Conservation (phyloP, 1,140 invertebrate genomes). For the Pissodes strobi region DNA sequence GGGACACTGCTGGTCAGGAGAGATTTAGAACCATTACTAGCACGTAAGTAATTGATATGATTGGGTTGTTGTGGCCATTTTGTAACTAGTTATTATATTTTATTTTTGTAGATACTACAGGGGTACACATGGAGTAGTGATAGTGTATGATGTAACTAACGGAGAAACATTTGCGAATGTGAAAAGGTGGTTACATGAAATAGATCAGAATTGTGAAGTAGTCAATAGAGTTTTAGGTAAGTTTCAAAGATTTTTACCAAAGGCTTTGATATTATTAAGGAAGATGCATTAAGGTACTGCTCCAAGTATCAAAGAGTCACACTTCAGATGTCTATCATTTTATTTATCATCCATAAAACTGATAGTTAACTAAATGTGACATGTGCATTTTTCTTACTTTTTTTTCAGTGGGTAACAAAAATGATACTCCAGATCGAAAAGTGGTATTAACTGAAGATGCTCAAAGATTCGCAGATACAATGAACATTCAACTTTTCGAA, state of each 20-base stretch:
- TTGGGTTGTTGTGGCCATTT: constrained; percentile 16
- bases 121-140: constrained; percentile 98
- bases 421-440: constrained; percentile 95
- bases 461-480: constrained; percentile 93
- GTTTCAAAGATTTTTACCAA: too few relatives aligned
- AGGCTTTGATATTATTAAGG: too few relatives aligned
- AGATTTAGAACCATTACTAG: constrained; percentile 95
- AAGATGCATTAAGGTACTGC: too few relatives aligned
- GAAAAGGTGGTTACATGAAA: constrained; percentile 96
- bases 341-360: too few relatives aligned
- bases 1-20: constrained; percentile 95
- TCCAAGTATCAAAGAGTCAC: too few relatives aligned
- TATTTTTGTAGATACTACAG: constrained; percentile 87
- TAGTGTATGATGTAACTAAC: constrained; percentile 99
- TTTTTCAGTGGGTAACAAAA: constrained; percentile 95
- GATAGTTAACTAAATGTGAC: background rate
- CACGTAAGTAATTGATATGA: constrained; percentile 73
- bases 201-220: constrained; percentile 99
- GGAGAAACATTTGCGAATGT: constrained; percentile 99
- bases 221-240: constrained; percentile 97
- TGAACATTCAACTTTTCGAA: constrained; percentile 96
- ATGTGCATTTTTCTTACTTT: background rate
- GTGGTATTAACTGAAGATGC: constrained; percentile 97
- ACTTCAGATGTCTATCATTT: too few relatives aligned
- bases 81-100: constrained; percentile 33